These are phyloP conservation scores for Piscicola geometra DNA, from an alignment of 2,888 invertebrate species.

Conservation along the genomic window DNA sequence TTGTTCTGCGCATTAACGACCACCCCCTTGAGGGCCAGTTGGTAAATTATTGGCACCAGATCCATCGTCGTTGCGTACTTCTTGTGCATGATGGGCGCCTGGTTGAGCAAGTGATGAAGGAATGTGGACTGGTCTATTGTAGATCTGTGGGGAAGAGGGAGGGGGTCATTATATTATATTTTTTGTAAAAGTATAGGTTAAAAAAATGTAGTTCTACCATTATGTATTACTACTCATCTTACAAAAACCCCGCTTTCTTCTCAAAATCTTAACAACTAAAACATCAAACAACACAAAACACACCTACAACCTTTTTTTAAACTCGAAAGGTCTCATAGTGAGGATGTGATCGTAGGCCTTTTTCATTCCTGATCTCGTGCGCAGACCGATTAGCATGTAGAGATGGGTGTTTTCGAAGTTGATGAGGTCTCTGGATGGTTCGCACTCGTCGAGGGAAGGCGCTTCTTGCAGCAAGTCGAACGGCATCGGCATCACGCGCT, in stretches of 20 bases:
- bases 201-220: no score
- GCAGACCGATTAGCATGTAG: constrained; percentile 1
- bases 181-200: no score
- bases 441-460: constrained; percentile 14
- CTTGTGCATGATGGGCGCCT: constrained; percentile 35
- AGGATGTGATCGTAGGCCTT: constrained; percentile 7
- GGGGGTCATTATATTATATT: not conserved
- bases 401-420: constrained; percentile 24
- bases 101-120: constrained; percentile 41
- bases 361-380: constrained; percentile 21
- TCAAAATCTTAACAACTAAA: not conserved
- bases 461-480: constrained; percentile 14
- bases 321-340: constrained; percentile 10
- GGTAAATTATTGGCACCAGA: constrained; percentile 43
- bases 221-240: no score
- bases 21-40: constrained; percentile 43
- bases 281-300: not conserved
- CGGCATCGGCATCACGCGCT: constrained; percentile 7
- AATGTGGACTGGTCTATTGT: constrained; percentile 37
- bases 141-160: constrained; percentile 27
- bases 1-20: constrained; percentile 46
- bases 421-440: constrained; percentile 11
- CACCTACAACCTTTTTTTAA: constrained; percentile 16
- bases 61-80: constrained; percentile 34
- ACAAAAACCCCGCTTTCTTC: not conserved